These are phyloP conservation scores for Pelosia muscerda DNA, from an alignment of 2,888 invertebrate genomes.

Conservation along the genomic window DNA sequence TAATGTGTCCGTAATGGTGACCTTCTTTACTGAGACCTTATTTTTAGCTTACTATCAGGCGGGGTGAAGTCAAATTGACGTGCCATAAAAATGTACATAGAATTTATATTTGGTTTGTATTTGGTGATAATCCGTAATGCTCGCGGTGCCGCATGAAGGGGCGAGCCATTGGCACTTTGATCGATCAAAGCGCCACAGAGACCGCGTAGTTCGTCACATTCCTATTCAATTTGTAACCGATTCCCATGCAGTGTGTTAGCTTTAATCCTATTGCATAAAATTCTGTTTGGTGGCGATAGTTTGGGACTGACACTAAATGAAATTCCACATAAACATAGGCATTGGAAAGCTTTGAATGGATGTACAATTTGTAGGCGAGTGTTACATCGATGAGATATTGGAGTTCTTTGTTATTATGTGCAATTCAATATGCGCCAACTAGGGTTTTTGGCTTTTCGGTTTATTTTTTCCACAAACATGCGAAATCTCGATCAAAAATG, in stretches of 20 bases:
- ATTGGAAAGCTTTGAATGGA: neutral
- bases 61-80: too few species aligned
- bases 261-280: slow-evolving; percentile 9
- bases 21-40: too few species aligned
- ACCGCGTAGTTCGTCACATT: neutral
- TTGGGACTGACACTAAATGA: neutral
- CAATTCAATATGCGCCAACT: too few species aligned
- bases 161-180: neutral
- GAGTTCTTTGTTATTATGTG: too few species aligned
- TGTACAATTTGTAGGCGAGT: neutral
- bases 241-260: slow-evolving; percentile 9
- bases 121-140: neutral
- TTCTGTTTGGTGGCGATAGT: slow-evolving; percentile 7
- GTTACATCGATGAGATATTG: neutral
- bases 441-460: too few species aligned
- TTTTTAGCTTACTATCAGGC: too few species aligned
- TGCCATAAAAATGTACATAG: too few species aligned
- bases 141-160: neutral
- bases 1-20: too few species aligned
- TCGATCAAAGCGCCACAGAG: slow-evolving; percentile 3
- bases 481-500: too few species aligned
- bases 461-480: too few species aligned
- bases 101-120: neutral
- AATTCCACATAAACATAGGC: neutral
- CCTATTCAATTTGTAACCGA: neutral